Evolutionary conservation across 2,888 invertebrate genomes (phyloP), one percentile per base, ranked within the genome.

Genomic region (Phragmatobia fuliginosa): DNA sequence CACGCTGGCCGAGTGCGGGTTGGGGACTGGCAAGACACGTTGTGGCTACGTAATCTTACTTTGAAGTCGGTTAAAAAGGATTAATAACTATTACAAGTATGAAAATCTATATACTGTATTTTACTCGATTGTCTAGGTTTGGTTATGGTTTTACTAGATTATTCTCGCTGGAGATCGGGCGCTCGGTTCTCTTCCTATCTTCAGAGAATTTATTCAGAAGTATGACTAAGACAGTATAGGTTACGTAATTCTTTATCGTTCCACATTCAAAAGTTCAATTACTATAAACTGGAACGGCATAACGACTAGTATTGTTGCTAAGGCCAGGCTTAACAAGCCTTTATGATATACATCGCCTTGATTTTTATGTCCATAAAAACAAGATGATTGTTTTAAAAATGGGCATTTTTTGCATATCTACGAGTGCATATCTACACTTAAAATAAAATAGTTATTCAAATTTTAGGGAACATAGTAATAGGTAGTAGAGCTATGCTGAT

Each of bases 321-420:
- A 78, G 79, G 79, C 71, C 33, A 69, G 41, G 61, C 63, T 38
- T 81, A 79, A 81, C 74, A 74, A 79, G 71, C 60, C 62, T 68
- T 68, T 73, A 79, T 74, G 70, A 62, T 59, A 65, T 59, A 41
- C 62, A 66, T 74, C 52, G 56, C 45, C 61, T 78, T 76, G 71
- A 62, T 74, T 81, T 75, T 76, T 78, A 78, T 70, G 28, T 70
- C 70, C 70, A 68, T 66, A 62, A 33, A 74, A 78, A 68, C 52
- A 11, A 66, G 28, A 62, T 67, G 59, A 70, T 60, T 63, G 62
- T 62, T 62, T 41, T 58, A 59, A 38, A 38, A 38, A 38, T 38
- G 38, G 38, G 38, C 5, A 14, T 38, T 33, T 56, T 8, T 38
- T 38, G 25, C n/a, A n/a, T n/a, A n/a, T n/a, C n/a, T n/a, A n/a